These are phyloP conservation scores for Chelon labrosus DNA, from an alignment of 2,797 vertebrate species.

Conservation along the genomic window DNA sequence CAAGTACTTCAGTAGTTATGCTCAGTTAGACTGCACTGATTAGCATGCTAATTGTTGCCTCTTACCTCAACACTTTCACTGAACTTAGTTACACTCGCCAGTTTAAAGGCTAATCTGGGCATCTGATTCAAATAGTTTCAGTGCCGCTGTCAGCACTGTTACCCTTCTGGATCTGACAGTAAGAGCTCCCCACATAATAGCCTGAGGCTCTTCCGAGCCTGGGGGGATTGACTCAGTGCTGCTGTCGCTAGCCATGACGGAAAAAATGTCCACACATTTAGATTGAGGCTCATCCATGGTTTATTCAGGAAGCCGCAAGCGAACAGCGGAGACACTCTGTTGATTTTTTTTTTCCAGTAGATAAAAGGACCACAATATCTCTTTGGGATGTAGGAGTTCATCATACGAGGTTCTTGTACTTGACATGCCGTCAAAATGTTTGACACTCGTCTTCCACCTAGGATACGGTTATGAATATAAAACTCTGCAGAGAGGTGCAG, in stretches of 20 bases:
- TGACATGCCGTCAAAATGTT: conserved; percentile 60
- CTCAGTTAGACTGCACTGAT: conserved; percentile 26
- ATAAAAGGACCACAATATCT: conserved; percentile 67
- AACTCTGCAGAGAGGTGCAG: conserved; percentile 21
- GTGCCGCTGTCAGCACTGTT: conserved; percentile 59
- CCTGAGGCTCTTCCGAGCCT: conserved; percentile 53
- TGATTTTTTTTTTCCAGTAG: conserved; percentile 23
- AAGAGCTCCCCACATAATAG: conserved; percentile 47
- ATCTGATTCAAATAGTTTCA: conserved; percentile 37
- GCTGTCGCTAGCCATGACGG: conserved; percentile 43
- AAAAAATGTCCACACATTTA: conserved; percentile 53
- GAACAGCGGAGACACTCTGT: conserved; percentile 41
- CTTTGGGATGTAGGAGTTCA: conserved; percentile 54
- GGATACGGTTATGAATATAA: conserved; percentile 64
- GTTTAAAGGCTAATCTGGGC: conserved; percentile 31
- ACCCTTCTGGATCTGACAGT: conserved; percentile 43
- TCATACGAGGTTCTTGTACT: conserved; percentile 53
- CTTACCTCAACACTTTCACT: not conserved
- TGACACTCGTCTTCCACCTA: conserved; percentile 52
- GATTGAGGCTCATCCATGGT: conserved; percentile 51
- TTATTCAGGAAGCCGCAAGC: conserved; percentile 59
- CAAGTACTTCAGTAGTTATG: conserved; percentile 44
- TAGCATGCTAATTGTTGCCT: conserved; percentile 39
- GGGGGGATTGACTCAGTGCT: conserved; percentile 50
- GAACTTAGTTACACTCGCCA: conserved; percentile 3